Evolutionary conservation across 1,140 invertebrate species (phyloP).

Genomic region (Psilanteris sp.): DNA sequence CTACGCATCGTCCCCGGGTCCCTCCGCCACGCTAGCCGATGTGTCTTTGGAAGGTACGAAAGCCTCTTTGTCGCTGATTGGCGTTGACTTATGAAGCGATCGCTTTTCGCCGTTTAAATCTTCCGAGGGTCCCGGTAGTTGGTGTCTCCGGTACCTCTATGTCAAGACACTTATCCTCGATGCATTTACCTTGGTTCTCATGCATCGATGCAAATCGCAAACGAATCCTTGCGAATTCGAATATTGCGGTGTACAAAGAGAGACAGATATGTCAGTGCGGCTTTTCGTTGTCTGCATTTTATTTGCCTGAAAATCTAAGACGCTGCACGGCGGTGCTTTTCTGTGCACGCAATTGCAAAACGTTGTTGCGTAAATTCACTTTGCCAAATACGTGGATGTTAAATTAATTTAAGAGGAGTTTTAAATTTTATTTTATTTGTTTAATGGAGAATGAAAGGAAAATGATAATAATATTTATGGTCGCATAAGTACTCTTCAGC

Average conservation of each 20-base stretch:
- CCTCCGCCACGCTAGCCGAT: conserved; percentile 18
- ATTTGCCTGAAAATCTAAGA: conserved; percentile 29
- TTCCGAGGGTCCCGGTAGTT: conserved; percentile 57
- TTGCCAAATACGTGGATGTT: too few relatives aligned
- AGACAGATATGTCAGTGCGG: conserved; percentile 52
- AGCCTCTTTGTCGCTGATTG: conserved; percentile 66
- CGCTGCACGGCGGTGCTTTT: too few relatives aligned
- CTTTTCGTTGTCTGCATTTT: conserved; percentile 22
- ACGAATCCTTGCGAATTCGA: conserved; percentile 58
- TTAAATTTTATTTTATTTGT: too few relatives aligned
- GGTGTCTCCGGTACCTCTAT: conserved; percentile 60
- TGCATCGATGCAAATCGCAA: conserved; percentile 64
- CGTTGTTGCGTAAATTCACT: too few relatives aligned
- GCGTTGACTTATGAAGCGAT: conserved; percentile 76
- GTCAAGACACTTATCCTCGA: conserved; percentile 59
- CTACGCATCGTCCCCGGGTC: conserved; percentile 45
- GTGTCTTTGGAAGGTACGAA: conserved; percentile 53
- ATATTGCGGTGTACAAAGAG: conserved; percentile 45
- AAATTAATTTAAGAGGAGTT: too few relatives aligned
- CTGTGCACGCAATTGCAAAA: too few relatives aligned
- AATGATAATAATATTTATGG: too few relatives aligned
- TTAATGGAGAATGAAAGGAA: too few relatives aligned
- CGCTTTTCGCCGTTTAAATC: conserved; percentile 66
- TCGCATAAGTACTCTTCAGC: too few relatives aligned
- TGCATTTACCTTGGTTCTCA: conserved; percentile 62